Evolutionary conservation across 2,113 vertebrate species (phyloP).

Genomic region (Callaeas wilsoni): DNA sequence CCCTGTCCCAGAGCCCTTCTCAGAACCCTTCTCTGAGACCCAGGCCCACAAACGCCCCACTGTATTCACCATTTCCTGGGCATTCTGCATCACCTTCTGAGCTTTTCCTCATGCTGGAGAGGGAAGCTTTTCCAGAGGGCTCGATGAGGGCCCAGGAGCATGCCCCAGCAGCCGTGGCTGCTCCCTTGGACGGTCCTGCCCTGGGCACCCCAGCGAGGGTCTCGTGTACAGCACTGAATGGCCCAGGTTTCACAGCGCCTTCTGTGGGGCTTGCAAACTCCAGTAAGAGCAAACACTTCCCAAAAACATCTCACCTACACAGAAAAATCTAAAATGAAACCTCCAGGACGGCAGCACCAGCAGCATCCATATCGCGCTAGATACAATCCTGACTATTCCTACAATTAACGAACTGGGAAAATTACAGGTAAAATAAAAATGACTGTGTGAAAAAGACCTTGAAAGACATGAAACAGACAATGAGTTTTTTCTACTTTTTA

Average conservation of each 20-base stretch:
- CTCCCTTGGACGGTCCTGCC: rapidly evolving
- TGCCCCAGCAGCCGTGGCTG: neutral
- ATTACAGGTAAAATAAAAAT: conserved; percentile 51
- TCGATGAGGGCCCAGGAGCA: rapidly evolving
- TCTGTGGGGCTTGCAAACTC: neutral
- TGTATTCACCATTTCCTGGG: neutral
- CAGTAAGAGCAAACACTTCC: neutral
- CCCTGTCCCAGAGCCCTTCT: neutral
- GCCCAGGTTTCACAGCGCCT: neutral
- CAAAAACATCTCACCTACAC: neutral
- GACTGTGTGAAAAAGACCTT: conserved; percentile 44
- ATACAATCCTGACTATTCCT: conserved; percentile 9
- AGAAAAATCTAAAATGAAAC: neutral
- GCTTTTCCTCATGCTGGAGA: conserved; percentile 71
- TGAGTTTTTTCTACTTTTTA: conserved; percentile 28
- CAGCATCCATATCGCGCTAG: neutral
- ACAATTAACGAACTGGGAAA: conserved; percentile 53
- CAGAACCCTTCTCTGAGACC: neutral
- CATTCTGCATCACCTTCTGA: conserved; percentile 72
- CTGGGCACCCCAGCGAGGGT: rapidly evolving
- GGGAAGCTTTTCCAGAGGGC: conserved; percentile 48
- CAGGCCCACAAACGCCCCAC: rapidly evolving
- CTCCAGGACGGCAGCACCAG: rapidly evolving
- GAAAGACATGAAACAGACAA: conserved; percentile 47
- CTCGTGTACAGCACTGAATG: rapidly evolving